These are phyloP conservation scores for Nothobranchius furzeri DNA, from an alignment of 2,113 vertebrate species.

Conservation along the genomic window DNA sequence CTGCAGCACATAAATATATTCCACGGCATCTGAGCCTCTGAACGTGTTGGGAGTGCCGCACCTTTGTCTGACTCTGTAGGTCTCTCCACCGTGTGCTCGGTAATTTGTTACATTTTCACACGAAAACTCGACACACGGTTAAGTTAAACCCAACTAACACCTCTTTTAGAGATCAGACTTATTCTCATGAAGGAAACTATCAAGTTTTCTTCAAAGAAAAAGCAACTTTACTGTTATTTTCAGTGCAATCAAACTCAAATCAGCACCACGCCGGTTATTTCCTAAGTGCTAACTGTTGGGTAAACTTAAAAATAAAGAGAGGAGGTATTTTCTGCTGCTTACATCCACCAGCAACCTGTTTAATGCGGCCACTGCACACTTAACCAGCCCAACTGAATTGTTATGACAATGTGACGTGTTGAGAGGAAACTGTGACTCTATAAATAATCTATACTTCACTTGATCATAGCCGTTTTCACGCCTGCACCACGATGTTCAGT, in stretches of 20 bases:
- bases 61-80: background rate
- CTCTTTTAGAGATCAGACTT: background rate
- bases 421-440: background rate
- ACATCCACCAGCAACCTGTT: background rate
- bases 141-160: background rate
- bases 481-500: background rate
- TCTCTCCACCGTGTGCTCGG: background rate
- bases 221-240: background rate
- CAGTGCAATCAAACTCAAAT: background rate
- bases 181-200: background rate
- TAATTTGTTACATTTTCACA: background rate
- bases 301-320: background rate
- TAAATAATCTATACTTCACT: conserved; percentile 1
- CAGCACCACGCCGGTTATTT: background rate
- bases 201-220: background rate
- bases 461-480: background rate
- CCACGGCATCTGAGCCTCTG: background rate
- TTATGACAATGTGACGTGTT: background rate
- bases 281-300: background rate
- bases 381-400: background rate
- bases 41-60: background rate
- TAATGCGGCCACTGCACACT: background rate
- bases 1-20: background rate
- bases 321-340: background rate
- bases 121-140: background rate